A percentile compares a stretch with the other conserved stretches of the same genome.
Conservation (phyloP, 2,888 invertebrate species). For the Sminthurinus aureus region DNA sequence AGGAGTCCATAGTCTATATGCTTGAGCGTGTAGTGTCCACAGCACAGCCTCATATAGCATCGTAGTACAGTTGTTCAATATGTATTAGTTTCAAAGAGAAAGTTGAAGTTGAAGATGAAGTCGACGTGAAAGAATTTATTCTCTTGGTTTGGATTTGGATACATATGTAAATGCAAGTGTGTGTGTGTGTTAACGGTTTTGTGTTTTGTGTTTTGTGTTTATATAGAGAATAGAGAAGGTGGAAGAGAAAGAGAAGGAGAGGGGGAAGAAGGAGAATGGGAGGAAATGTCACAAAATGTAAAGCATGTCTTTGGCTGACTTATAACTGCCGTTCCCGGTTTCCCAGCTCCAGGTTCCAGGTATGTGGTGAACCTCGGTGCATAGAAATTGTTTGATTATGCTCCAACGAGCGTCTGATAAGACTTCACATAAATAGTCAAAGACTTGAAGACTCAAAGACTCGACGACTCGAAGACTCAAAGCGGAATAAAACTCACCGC, state of each 20-base stretch:
- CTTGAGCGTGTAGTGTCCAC: too few relatives aligned
- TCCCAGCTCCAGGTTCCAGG: not conserved
- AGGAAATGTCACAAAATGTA: constrained; percentile 10
- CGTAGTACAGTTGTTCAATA: too few relatives aligned
- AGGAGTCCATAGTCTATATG: too few relatives aligned
- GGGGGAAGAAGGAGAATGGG: constrained; percentile 6
- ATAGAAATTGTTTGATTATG: constrained; percentile 45
- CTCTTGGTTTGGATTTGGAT: constrained; percentile 10
- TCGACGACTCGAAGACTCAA: not conserved
- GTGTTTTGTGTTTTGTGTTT: too few relatives aligned
- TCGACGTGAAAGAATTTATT: not conserved
- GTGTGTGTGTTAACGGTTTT: constrained; percentile 21
- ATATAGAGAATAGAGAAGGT: too few relatives aligned
- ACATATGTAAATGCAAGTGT: not conserved
- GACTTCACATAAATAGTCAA: constrained; percentile 28
- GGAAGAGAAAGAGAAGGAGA: constrained; percentile 29
- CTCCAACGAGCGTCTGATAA: constrained; percentile 13
- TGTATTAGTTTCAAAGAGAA: not conserved
- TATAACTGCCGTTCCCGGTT: constrained; percentile 9
- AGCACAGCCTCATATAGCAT: too few relatives aligned
- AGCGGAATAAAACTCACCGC: not conserved
- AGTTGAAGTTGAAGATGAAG: not conserved
- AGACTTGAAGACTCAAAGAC: not conserved
- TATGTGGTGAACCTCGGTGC: constrained; percentile 29
- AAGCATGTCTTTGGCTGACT: constrained; percentile 8